phyloP scores from a whole-genome alignment of 1,140 invertebrate genomes.

The Drosophila pruinosa region DNA sequence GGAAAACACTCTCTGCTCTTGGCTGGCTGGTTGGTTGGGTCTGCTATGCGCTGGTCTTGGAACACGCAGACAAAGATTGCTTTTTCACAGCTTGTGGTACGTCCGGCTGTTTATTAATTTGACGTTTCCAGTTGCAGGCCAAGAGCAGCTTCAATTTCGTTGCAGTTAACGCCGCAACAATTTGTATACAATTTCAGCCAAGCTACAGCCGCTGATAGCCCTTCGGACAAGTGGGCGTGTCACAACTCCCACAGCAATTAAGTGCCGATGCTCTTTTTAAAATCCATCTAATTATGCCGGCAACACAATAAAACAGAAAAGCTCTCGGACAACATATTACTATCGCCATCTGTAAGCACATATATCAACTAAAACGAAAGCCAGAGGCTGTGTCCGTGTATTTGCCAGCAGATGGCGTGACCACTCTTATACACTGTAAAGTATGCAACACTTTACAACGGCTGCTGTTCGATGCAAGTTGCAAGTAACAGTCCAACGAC shows the following conservation, averaged over 20 bases:
- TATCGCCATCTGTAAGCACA: not conserved
- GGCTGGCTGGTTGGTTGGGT: too few relatives aligned
- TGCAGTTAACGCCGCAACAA: conserved; percentile 58
- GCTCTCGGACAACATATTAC: not conserved
- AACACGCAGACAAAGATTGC: conserved; percentile 72
- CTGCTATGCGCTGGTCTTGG: too few relatives aligned
- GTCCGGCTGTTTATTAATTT: conserved; percentile 79
- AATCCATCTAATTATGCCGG: conserved; percentile 12
- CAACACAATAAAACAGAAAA: not conserved
- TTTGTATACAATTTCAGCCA: conserved; percentile 62
- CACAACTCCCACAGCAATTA: conserved; percentile 41
- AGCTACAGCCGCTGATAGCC: not conserved
- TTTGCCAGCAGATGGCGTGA: conserved; percentile 28
- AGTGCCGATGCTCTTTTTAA: not conserved
- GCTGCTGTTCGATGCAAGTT: not conserved
- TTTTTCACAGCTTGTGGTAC: conserved; percentile 80
- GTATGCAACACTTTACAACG: conserved; percentile 27
- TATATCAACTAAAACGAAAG: not conserved
- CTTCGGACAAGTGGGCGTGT: conserved; percentile 23
- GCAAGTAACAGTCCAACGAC: not conserved
- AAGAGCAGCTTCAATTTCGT: not conserved
- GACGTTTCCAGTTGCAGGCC: conserved; percentile 51
- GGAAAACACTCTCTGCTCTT: not conserved
- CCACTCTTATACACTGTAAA: conserved; percentile 48
- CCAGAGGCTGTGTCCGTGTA: not conserved